phyloP scores from a whole-genome alignment of 2,888 invertebrate species.

The Stenodema calcarata region DNA sequence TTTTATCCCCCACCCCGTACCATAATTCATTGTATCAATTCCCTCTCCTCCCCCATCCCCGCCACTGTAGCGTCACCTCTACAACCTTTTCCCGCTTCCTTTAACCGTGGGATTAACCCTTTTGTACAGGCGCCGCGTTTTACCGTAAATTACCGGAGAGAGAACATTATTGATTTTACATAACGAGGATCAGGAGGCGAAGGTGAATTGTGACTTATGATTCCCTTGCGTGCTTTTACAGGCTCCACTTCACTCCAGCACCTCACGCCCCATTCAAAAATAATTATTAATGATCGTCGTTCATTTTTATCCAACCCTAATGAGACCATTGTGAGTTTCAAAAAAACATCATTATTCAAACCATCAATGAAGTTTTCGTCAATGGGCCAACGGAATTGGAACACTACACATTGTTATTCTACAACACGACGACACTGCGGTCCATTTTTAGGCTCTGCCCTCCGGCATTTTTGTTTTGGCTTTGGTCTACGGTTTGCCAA shows the following conservation, averaged over 20 bases:
- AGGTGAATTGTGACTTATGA: background rate
- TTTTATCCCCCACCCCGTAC: background rate
- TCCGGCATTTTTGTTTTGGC: too few species aligned
- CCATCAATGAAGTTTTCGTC: background rate
- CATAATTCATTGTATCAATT: conserved; percentile 1
- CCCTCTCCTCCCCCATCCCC: background rate
- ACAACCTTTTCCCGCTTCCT: background rate
- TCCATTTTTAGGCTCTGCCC: too few species aligned
- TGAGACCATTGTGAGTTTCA: background rate
- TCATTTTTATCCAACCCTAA: background rate
- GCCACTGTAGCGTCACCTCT: too few species aligned
- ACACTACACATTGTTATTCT: too few species aligned
- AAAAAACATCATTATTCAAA: background rate
- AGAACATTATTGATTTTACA: background rate
- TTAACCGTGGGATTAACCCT: background rate
- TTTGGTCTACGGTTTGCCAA: too few species aligned
- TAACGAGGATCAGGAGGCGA: background rate
- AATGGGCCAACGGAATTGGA: too few species aligned
- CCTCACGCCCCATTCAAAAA: background rate
- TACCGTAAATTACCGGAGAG: background rate
- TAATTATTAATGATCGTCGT: background rate
- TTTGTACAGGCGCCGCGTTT: background rate
- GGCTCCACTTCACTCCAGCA: background rate
- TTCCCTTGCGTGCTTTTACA: background rate
- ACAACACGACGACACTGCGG: too few species aligned